Percentiles rank a stretch among this genome's conserved stretches.
Evolutionary conservation across 2,113 vertebrate genomes (phyloP).

Genomic region (Fregetta grallaria): DNA sequence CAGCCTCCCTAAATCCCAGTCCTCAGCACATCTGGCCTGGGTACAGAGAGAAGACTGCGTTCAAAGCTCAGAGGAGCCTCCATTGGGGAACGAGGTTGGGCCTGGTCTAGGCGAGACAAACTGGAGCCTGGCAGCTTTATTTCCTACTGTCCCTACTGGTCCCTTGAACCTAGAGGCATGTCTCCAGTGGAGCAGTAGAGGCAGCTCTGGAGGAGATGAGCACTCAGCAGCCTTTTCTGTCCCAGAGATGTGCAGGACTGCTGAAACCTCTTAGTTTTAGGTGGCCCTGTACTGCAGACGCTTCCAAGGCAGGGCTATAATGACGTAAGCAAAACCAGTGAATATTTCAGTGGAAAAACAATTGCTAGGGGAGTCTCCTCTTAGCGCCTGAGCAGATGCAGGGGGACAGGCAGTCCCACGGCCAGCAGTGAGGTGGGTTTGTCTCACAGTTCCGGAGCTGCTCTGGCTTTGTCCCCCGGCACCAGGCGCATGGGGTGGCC

Average conservation of each 20-base stretch:
- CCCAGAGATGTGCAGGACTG: neutral
- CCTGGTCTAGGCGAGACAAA: neutral
- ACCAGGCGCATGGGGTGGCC: neutral
- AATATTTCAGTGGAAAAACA: neutral
- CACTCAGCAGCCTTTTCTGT: neutral
- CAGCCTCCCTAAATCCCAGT: neutral
- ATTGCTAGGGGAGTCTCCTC: neutral
- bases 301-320: neutral
- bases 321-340: neutral
- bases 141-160: neutral
- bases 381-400: neutral
- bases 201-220: neutral
- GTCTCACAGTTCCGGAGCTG: neutral
- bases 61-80: neutral
- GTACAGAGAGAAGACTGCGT: too few species aligned
- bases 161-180: neutral
- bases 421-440: neutral
- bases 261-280: neutral
- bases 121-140: neutral
- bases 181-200: neutral
- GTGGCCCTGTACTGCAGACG: fast-evolving
- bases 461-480: neutral
- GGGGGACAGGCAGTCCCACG: neutral
- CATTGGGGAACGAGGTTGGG: neutral
- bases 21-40: neutral